A percentile compares a stretch with the other conserved stretches of the same genome.
Evolutionary conservation across 37 sponge, comb jelly and placozoan species (phyloP).

Genomic region (Halichondria panicea): DNA sequence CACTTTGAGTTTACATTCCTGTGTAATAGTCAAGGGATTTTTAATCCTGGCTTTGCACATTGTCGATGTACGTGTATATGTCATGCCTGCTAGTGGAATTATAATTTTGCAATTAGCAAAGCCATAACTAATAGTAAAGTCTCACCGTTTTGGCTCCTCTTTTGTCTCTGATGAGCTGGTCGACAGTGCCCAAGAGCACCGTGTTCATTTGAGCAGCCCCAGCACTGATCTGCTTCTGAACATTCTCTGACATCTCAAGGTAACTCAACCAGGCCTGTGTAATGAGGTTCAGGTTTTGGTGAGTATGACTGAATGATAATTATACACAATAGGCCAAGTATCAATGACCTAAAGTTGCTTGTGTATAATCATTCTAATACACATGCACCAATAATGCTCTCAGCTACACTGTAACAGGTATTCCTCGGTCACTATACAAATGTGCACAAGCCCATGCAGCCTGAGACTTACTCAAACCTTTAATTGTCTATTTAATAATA

Average conservation of each 20-base stretch:
- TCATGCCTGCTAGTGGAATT: background rate
- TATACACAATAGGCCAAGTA: too few relatives aligned
- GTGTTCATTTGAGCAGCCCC: conserved; percentile 36
- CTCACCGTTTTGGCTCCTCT: conserved; percentile 63
- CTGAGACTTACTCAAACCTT: too few relatives aligned
- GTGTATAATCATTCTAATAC: too few relatives aligned
- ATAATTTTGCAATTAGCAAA: background rate
- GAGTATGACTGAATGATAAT: too few relatives aligned
- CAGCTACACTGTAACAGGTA: too few relatives aligned
- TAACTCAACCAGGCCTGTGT: conserved; percentile 47
- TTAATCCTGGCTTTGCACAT: background rate
- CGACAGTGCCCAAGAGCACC: conserved; percentile 27
- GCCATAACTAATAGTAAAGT: background rate
- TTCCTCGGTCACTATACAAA: too few relatives aligned
- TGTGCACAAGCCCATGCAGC: too few relatives aligned
- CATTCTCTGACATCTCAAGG: conserved; percentile 29
- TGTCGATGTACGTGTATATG: background rate
- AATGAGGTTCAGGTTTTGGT: too few relatives aligned
- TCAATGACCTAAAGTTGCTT: too few relatives aligned
- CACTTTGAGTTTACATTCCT: too few relatives aligned
- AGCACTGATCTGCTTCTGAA: conserved; percentile 27
- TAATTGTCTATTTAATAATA: too few relatives aligned
- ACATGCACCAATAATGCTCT: too few relatives aligned
- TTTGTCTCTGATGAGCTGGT: conserved; percentile 65
- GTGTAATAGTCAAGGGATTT: background rate